Percentiles rank a stretch among this genome's conserved stretches.
Conservation (phyloP, 2,888 invertebrate species). For the Pycnomerus fuliginosus region DNA sequence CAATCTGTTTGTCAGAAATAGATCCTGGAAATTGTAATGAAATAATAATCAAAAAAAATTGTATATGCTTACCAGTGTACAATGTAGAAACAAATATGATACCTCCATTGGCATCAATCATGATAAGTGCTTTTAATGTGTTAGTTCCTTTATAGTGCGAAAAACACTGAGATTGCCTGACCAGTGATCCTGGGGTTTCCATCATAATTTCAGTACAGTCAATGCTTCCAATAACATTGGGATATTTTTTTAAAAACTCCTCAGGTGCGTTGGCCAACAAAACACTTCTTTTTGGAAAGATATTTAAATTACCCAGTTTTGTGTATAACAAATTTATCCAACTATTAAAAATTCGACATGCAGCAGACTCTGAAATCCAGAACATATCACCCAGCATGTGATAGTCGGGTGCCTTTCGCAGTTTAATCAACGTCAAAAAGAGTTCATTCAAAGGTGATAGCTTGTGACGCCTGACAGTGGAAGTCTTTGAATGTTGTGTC, state of each 20-base stretch:
- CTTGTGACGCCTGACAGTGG: neutral
- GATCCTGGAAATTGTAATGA: neutral
- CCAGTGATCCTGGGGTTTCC: slow-evolving; percentile 23
- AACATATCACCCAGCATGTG: slow-evolving; percentile 6
- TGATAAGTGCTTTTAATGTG: slow-evolving; percentile 26
- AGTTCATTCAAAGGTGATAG: slow-evolving; percentile 5
- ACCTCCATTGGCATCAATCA: slow-evolving; percentile 24
- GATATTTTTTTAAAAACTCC: slow-evolving; percentile 17
- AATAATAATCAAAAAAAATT: neutral
- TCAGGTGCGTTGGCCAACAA: slow-evolving; percentile 17
- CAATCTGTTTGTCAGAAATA: slow-evolving; percentile 26
- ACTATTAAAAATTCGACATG: slow-evolving; percentile 1
- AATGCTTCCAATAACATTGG: slow-evolving; percentile 25
- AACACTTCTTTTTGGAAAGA: slow-evolving; percentile 24
- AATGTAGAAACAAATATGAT: slow-evolving; percentile 25
- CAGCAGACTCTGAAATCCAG: neutral
- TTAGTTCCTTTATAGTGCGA: slow-evolving; percentile 25
- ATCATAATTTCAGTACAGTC: slow-evolving; percentile 26
- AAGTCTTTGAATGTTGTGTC: neutral
- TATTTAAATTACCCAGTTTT: slow-evolving; percentile 10
- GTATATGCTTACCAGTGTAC: slow-evolving; percentile 16
- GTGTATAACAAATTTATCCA: slow-evolving; percentile 12
- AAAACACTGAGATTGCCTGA: slow-evolving; percentile 21
- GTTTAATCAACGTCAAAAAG: slow-evolving; percentile 4
- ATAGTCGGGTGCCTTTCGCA: neutral